Evolutionary conservation across 2,797 vertebrate genomes (phyloP), one percentile per base, ranked within the genome.

Genomic region (Gymnothorax javanicus): DNA sequence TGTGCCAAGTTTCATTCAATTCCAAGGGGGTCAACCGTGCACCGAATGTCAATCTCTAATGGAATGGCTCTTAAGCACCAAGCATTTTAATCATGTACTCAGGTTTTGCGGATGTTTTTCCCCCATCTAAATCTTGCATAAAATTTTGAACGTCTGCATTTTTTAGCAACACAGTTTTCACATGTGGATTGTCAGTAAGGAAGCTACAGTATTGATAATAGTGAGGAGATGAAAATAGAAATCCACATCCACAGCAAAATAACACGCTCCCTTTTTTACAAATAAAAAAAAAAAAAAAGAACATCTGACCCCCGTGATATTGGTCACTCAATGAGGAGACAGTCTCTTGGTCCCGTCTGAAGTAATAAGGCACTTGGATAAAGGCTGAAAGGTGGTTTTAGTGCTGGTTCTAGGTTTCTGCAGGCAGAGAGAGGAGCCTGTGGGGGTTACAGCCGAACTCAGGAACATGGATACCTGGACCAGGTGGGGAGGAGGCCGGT

Each of bases 401-500:
- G 58, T 33, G 23, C 43, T 84, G 50, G 6, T 27, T 67, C 20
- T 33, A 62, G 23, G 25, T 27, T 60, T 4, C 7, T 2, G 57
- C 50, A 58, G 64, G 57, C 50, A 58, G 64, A 3, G 84, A 15
- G 33, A 25, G 27, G 20, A 59, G 23, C 7, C n/a, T 20, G 15
- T 56, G 23, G 52, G 23, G 25, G 15, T 17, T 12, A 8, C 86
- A 20, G 1, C 7, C 57, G 23, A 2, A 1, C 2, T 95, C 91
- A 95, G 5, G 86, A 84, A 77, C 94, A 96, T 33, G 95, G 95
- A 88, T 94, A 95, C 86, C 92, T 95, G 86, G 89, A 85, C 92
- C 95, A 91, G 5, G 91, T 86, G 58, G 95, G 94, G 0, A 97
- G 91, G 58, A 88, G 93, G 79, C 94, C 95, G 0, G 97, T 97